phyloP scores from a whole-genome alignment of 2,888 invertebrate genomes.

The Dynastes grantii region DNA sequence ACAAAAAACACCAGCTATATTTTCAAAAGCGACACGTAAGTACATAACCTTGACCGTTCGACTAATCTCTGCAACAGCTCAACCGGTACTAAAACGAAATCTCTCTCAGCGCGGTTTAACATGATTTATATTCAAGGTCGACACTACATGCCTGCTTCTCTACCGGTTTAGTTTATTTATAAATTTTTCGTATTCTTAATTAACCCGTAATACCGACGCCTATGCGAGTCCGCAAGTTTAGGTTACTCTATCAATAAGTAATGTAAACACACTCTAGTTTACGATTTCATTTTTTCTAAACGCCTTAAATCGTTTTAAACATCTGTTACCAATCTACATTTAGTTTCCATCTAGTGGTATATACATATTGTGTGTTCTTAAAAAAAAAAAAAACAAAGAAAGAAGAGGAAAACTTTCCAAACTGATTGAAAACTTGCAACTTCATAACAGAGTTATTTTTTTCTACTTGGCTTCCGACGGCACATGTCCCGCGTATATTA shows the following conservation, averaged over 20 bases:
- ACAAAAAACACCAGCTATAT: too few relatives aligned
- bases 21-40: too few relatives aligned
- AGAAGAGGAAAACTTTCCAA: slow-evolving; percentile 29
- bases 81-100: too few relatives aligned
- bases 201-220: too few relatives aligned
- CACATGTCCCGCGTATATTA: slow-evolving; percentile 25
- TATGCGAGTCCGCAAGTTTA: too few relatives aligned
- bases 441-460: slow-evolving; percentile 13
- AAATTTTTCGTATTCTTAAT: too few relatives aligned
- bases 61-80: too few relatives aligned
- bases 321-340: slow-evolving; percentile 31
- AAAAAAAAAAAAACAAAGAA: neutral
- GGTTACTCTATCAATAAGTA: neutral
- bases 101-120: too few relatives aligned
- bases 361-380: neutral
- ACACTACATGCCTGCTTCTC: too few relatives aligned
- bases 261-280: neutral
- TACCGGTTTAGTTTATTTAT: too few relatives aligned
- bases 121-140: too few relatives aligned
- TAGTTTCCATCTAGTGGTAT: slow-evolving; percentile 8
- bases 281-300: neutral
- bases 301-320: slow-evolving; percentile 34
- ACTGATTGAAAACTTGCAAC: slow-evolving; percentile 23
- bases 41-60: too few relatives aligned
- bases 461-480: slow-evolving; percentile 12